Conservation (phyloP, 2,113 vertebrate genomes). For the Caloenas nicobarica region DNA sequence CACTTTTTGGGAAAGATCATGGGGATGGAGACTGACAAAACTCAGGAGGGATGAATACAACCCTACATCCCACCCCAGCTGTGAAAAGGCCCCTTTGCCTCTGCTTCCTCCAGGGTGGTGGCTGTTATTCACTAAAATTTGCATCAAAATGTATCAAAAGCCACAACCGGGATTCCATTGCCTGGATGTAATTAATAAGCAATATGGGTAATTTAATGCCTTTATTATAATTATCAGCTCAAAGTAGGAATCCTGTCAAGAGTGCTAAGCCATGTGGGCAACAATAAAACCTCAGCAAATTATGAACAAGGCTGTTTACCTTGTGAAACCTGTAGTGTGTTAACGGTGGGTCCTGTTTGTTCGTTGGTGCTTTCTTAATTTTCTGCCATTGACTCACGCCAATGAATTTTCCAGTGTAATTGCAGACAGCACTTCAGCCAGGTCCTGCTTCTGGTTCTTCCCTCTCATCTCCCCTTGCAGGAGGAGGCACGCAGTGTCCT, state of each 20-base stretch:
- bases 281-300: not conserved
- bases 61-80: not conserved
- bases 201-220: not conserved
- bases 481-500: not conserved
- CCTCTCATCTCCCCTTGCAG: not conserved
- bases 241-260: not conserved
- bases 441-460: not conserved
- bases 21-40: not conserved
- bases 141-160: not conserved
- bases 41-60: not conserved
- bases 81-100: not conserved
- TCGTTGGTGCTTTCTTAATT: not conserved
- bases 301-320: not conserved
- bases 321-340: not conserved
- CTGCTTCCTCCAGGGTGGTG: not conserved
- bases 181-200: not conserved
- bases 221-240: not conserved
- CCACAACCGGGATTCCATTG: not conserved
- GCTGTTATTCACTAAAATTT: not conserved
- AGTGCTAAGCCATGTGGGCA: not conserved
- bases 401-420: not conserved
- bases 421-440: not conserved
- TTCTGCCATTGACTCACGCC: not conserved
- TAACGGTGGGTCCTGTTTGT: not conserved
- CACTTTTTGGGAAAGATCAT: not conserved